phyloP scores from a whole-genome alignment of 2,888 invertebrate species.

The Tenthredo mesomela region DNA sequence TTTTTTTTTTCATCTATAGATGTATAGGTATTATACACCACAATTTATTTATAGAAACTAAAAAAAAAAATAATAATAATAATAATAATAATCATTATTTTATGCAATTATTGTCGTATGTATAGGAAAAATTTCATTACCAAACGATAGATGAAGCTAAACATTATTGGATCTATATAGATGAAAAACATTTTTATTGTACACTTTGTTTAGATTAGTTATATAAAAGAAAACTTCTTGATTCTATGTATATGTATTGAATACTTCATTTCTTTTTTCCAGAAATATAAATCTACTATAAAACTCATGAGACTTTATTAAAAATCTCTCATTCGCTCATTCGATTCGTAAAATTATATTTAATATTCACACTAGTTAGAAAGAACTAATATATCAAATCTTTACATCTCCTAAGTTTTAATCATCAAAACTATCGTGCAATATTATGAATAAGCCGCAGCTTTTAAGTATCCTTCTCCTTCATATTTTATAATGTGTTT shows the following conservation, averaged over 20 bases:
- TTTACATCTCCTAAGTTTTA: background rate
- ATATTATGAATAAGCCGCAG: background rate
- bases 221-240: background rate
- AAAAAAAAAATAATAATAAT: background rate
- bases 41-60: background rate
- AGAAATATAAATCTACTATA: conserved; percentile 31
- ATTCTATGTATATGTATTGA: background rate
- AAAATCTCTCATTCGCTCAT: background rate
- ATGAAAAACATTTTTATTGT: background rate
- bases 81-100: background rate
- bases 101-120: no score
- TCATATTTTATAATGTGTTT: background rate
- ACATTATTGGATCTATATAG: background rate
- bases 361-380: background rate
- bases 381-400: background rate
- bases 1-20: background rate
- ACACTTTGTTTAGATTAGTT: background rate
- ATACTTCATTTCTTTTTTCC: background rate
- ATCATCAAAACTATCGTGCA: background rate
- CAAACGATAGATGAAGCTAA: background rate
- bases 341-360: background rate
- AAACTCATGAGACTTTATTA: background rate
- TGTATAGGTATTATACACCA: background rate
- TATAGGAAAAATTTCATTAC: background rate
- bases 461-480: background rate